Conservation (phyloP, 1,140 invertebrate genomes). For the Megalonaias nervosa region DNA sequence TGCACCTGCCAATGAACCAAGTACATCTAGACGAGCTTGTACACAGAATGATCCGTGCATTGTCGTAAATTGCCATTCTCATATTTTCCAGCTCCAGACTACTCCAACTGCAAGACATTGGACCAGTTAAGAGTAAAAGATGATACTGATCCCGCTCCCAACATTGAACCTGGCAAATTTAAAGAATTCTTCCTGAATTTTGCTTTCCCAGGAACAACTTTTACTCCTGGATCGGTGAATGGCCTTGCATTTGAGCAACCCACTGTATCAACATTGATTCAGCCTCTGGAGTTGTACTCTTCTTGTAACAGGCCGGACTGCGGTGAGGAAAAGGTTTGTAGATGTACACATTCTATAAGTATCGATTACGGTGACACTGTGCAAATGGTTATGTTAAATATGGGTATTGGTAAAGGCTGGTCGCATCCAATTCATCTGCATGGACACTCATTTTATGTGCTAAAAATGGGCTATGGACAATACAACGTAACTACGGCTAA, state of each 20-base stretch:
- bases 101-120: constrained; percentile 10
- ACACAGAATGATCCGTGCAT: constrained; percentile 22
- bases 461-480: constrained; percentile 71
- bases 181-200: constrained; percentile 12
- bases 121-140: constrained; percentile 3
- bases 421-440: constrained; percentile 82
- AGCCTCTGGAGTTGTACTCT: constrained; percentile 1
- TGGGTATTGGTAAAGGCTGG: constrained; percentile 75
- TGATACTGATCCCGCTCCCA: not conserved
- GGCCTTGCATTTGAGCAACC: constrained; percentile 11
- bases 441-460: constrained; percentile 80
- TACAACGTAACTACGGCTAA: constrained; percentile 13
- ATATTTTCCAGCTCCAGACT: constrained; percentile 13
- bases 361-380: constrained; percentile 3
- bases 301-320: constrained; percentile 1
- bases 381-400: constrained; percentile 37
- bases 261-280: constrained; percentile 1
- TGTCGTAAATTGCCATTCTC: constrained; percentile 49
- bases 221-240: constrained; percentile 14
- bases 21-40: constrained; percentile 57
- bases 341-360: too few relatives aligned
- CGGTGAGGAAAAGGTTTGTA: too few relatives aligned
- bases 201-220: not conserved
- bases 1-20: constrained; percentile 20
- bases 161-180: not conserved